phyloP scores from a whole-genome alignment of 2,888 invertebrate species.

The Brachyptera putata region DNA sequence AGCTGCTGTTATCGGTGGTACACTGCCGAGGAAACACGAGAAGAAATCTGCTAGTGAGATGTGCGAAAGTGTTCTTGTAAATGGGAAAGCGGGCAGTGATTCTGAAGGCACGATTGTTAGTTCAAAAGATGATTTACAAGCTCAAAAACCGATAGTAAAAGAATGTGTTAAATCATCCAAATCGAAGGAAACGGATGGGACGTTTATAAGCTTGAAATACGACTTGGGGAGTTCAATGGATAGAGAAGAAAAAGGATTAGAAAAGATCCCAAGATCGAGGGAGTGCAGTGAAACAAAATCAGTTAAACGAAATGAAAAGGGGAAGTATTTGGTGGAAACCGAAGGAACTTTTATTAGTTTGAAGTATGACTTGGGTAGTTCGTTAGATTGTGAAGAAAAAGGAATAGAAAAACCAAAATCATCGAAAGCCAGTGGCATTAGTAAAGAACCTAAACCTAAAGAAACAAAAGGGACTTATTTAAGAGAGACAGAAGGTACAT shows the following conservation, averaged over 20 bases:
- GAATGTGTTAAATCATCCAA: neutral
- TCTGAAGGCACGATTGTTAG: neutral
- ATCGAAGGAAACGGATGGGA: neutral
- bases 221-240: neutral
- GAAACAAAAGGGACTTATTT: neutral
- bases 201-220: constrained; percentile 2
- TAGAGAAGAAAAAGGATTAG: neutral
- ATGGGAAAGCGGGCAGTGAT: neutral
- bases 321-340: neutral
- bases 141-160: neutral
- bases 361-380: neutral
- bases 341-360: neutral
- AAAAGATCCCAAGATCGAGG: neutral
- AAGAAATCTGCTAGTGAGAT: neutral
- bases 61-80: neutral
- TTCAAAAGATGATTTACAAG: neutral
- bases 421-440: neutral
- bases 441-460: neutral
- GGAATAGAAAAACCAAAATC: neutral
- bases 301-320: neutral
- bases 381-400: neutral
- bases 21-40: neutral
- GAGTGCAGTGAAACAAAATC: too few species aligned
- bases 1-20: constrained; percentile 20
- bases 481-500: neutral